These are phyloP conservation scores for Coracias cyanogaster DNA, from an alignment of 2,797 vertebrate genomes.

Conservation along the genomic window DNA sequence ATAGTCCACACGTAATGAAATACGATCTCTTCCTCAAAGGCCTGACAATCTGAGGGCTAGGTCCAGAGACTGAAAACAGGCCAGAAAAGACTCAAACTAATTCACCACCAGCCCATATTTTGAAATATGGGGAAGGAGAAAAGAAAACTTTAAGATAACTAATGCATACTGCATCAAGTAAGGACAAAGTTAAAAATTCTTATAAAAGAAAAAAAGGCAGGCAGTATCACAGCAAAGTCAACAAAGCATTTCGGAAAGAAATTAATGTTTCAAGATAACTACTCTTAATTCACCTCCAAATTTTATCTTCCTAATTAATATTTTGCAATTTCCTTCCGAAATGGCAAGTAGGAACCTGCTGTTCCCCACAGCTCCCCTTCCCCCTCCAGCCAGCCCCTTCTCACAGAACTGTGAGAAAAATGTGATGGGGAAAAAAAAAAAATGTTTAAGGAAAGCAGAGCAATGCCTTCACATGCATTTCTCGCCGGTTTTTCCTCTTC, in stretches of 20 bases:
- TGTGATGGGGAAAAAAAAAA: neutral
- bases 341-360: neutral
- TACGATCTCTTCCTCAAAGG: neutral
- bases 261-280: neutral
- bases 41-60: neutral
- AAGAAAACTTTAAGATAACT: neutral
- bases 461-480: neutral
- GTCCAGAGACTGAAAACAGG: neutral
- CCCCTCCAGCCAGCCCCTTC: neutral
- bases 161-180: neutral
- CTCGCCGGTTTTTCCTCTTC: constrained; percentile 9
- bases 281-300: neutral
- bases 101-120: neutral
- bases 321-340: neutral
- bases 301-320: neutral
- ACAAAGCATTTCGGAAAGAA: neutral
- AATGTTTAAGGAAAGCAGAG: neutral
- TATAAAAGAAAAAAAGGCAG: neutral
- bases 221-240: neutral
- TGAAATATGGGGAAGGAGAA: neutral
- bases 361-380: neutral
- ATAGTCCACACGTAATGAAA: constrained; percentile 14
- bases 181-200: neutral
- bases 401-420: neutral
- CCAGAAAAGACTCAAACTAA: neutral